Evolutionary conservation across 1,140 invertebrate species (phyloP).

Genomic region (Monochamus saltuarius): DNA sequence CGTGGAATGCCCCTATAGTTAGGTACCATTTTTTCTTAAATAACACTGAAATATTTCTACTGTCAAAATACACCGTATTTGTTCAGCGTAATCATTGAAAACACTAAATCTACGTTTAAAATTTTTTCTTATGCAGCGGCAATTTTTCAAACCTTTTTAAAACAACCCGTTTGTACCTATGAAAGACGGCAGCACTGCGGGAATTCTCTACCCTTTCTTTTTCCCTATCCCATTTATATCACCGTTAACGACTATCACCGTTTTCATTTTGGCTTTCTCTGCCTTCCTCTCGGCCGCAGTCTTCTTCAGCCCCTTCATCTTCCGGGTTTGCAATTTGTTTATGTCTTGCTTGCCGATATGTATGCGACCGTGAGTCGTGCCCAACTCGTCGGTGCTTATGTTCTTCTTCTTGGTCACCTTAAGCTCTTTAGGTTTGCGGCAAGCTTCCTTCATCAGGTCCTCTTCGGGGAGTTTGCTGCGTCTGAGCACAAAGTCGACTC

Average conservation of each 20-base stretch:
- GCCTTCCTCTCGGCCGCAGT: conserved; percentile 67
- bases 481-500: conserved; percentile 82
- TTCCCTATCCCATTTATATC: no score
- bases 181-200: no score
- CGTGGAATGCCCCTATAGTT: no score
- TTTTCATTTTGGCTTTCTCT: conserved; percentile 27
- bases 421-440: conserved; percentile 79
- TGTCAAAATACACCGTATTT: no score
- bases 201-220: no score
- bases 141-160: no score
- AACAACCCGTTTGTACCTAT: no score
- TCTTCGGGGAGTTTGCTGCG: conserved; percentile 87
- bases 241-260: conserved; percentile 1
- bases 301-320: conserved; percentile 90
- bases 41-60: no score
- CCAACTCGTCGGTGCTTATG: conserved; percentile 81
- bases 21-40: no score
- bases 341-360: conserved; percentile 92
- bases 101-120: no score
- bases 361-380: conserved; percentile 85
- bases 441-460: conserved; percentile 86
- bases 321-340: conserved; percentile 83
- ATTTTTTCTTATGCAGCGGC: no score
- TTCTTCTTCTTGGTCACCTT: conserved; percentile 90
- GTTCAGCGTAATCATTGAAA: no score